Conservation (phyloP, 2,888 invertebrate species). For the Megamerina dolium region DNA sequence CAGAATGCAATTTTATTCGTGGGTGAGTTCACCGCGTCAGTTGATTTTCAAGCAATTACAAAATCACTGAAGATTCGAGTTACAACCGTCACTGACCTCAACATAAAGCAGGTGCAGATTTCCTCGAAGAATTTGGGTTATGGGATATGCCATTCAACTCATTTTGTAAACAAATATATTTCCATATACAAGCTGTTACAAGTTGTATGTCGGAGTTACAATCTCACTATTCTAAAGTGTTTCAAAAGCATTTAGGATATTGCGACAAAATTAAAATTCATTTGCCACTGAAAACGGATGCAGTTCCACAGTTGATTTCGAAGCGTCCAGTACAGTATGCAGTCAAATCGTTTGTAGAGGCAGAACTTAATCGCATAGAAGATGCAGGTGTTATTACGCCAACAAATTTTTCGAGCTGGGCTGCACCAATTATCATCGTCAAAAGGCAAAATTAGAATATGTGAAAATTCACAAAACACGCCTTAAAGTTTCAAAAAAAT, state of each 20-base stretch:
- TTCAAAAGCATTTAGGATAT: slow-evolving; percentile 13
- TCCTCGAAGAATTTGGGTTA: slow-evolving; percentile 16
- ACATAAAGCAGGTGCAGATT: slow-evolving; percentile 16
- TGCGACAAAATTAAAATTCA: slow-evolving; percentile 22
- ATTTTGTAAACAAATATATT: too few species aligned
- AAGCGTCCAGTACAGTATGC: slow-evolving; percentile 24
- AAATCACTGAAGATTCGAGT: slow-evolving; percentile 10
- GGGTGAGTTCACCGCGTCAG: slow-evolving; percentile 6
- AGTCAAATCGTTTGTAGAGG: slow-evolving; percentile 15
- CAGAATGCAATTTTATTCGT: slow-evolving; percentile 10
- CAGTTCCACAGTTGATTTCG: too few species aligned
- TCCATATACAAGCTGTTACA: too few species aligned
- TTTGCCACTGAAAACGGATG: slow-evolving; percentile 19
- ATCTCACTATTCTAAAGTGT: slow-evolving; percentile 11
- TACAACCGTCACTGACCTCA: slow-evolving; percentile 15
- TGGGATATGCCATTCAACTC: slow-evolving; percentile 17
- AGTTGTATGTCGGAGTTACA: slow-evolving; percentile 7
- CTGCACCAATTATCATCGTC: slow-evolving; percentile 22
- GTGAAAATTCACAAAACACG: too few species aligned
- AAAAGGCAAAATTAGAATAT: slow-evolving; percentile 20
- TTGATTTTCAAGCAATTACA: slow-evolving; percentile 3
- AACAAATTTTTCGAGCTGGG: slow-evolving; percentile 22
- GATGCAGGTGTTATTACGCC: slow-evolving; percentile 19
- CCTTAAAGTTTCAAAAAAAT: too few species aligned
- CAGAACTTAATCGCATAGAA: slow-evolving; percentile 18